A percentile compares a stretch with the other conserved stretches of the same genome.
These are phyloP conservation scores for Clinocottus analis DNA, from an alignment of 2,113 vertebrate genomes.

Conservation along the genomic window DNA sequence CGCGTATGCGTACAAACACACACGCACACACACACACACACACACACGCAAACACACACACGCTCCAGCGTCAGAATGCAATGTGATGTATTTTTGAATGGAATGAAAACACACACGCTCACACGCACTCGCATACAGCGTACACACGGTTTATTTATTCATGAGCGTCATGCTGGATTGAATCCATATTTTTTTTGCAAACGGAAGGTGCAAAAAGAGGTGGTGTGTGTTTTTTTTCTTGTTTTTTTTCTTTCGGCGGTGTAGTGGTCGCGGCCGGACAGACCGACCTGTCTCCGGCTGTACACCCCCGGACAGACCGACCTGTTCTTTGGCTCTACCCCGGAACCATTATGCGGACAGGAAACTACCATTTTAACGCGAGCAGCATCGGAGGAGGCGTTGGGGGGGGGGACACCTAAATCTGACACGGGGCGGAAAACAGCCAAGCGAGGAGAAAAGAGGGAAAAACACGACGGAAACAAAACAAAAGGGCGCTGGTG, in stretches of 20 bases:
- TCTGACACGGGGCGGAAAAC: slow-evolving; percentile 78
- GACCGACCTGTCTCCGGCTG: slow-evolving; percentile 58
- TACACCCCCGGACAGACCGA: slow-evolving; percentile 56
- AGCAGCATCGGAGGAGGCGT: slow-evolving; percentile 58
- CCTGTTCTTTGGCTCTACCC: slow-evolving; percentile 69
- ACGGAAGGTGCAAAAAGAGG: slow-evolving; percentile 23
- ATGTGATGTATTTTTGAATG: slow-evolving; percentile 29
- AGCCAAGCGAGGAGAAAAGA: slow-evolving; percentile 52
- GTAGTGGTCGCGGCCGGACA: slow-evolving; percentile 36
- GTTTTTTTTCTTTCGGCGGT: background rate
- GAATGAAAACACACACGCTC: slow-evolving; percentile 4
- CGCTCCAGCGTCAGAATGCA: slow-evolving; percentile 23
- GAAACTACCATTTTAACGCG: slow-evolving; percentile 83
- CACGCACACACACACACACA: slow-evolving; percentile 31
- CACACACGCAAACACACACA: slow-evolving; percentile 5
- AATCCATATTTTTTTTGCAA: slow-evolving; percentile 1
- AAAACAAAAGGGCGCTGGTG: slow-evolving; percentile 37
- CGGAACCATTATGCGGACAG: slow-evolving; percentile 83
- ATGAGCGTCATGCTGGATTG: slow-evolving; percentile 44
- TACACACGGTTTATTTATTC: slow-evolving; percentile 40
- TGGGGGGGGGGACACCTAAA: slow-evolving; percentile 73
- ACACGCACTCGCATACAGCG: background rate
- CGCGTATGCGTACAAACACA: slow-evolving; percentile 32
- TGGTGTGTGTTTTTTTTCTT: background rate
- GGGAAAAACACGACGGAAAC: slow-evolving; percentile 45